These are phyloP conservation scores for Cosmia pyralina DNA, from an alignment of 2,888 invertebrate species.

Conservation along the genomic window DNA sequence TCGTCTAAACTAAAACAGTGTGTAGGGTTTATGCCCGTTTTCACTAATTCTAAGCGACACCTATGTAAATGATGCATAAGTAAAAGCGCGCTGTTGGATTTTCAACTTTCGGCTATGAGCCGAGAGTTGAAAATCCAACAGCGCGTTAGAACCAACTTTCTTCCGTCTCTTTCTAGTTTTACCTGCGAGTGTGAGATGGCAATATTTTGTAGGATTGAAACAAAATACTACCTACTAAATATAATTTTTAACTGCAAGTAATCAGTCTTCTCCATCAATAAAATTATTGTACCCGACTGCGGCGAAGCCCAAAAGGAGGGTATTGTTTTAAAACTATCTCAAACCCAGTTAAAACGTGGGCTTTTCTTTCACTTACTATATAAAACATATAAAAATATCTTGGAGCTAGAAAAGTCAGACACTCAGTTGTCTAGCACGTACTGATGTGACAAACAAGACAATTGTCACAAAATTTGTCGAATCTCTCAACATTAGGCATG, in stretches of 20 bases:
- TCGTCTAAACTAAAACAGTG: not conserved
- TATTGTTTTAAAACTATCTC: not conserved
- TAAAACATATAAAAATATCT: not conserved
- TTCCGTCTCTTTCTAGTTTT: not conserved
- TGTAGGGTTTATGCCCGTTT: not conserved
- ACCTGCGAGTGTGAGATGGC: not conserved
- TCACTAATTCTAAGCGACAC: not conserved
- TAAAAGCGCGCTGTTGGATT: not conserved
- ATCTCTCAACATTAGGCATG: conserved; percentile 15
- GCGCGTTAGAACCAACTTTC: not conserved
- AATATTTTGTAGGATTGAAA: not conserved
- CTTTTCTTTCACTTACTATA: conserved; percentile 6
- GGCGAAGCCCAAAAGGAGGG: not conserved
- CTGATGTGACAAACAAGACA: not conserved
- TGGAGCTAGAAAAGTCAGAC: not conserved
- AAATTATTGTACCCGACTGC: not conserved
- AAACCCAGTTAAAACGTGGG: not conserved
- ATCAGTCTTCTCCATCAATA: not conserved
- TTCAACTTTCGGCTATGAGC: not conserved
- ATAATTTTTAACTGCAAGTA: not conserved
- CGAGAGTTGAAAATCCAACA: no score
- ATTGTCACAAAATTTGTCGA: conserved; percentile 5
- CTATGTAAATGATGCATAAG: no score
- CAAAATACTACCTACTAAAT: not conserved
- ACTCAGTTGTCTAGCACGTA: not conserved